Base-by-base conservation (phyloP, 64 coral and sea anemone species). In the Montipora foliosa region DNA sequence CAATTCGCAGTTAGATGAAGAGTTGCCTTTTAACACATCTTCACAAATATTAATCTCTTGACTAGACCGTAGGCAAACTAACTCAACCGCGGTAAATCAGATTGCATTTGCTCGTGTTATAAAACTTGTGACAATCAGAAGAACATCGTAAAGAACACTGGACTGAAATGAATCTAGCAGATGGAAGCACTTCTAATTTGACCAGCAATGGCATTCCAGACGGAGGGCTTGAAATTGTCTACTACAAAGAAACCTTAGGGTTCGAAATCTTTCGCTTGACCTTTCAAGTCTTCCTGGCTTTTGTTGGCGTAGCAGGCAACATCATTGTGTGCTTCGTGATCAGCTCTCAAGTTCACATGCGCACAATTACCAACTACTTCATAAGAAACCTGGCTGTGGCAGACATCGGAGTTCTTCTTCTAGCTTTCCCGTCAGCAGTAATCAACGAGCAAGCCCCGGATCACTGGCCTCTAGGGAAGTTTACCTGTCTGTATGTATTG, bases 321-420 rank as follows among this genome's bases (percentile, higher is more conserved):
- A 25, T 83, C 1, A 67, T 97, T 44, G 89, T 97, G 1, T 97
- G 92, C 51, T 22, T 90, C 19, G 82, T 93, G 6, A 89, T 97
- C 19, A 86, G 80, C 8, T 87, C 74, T 49, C 87, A 79, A 15
- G 71, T 64, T 3, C 85, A 91, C 8, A 49, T 96, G 70, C 81
- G 74, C 44, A 93, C 88, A 0, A 45, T 87, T 3, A 93, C 91
- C 61, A 91, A 97, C 69, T 91, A 47, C 46, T 89, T 88, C 76
- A 91, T 97, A 61, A 85, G 81, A 60, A 94, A 90, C 64, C 83
- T 97, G 17, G 92, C 95, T 15, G 62, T 97, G 14, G 95, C 95
- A 48, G 95, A 97, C 71, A 77, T 97, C 1, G 95, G 92, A 13
- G 84, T 97, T 47, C 74, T 97, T 2, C 5, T 97, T 47, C 20